These are phyloP conservation scores for Ylistrum balloti DNA, from an alignment of 1,140 invertebrate species.

Conservation along the genomic window DNA sequence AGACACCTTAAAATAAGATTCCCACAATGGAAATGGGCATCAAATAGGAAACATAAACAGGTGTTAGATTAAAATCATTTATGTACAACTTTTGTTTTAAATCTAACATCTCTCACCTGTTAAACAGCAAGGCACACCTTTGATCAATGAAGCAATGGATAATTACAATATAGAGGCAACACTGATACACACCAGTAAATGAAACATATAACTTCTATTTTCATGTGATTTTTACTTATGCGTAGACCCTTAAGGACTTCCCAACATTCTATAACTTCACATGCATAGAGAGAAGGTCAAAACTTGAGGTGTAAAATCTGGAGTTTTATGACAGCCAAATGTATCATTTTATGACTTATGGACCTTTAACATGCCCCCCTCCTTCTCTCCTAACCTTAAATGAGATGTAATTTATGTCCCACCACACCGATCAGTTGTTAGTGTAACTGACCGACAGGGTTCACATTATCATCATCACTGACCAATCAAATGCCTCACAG, in stretches of 20 bases:
- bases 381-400: no score
- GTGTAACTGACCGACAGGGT: constrained; percentile 23
- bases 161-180: not conserved
- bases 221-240: constrained; percentile 6
- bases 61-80: not conserved
- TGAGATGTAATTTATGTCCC: constrained; percentile 27
- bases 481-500: constrained; percentile 5
- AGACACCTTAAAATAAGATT: no score
- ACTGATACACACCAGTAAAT: not conserved
- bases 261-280: not conserved
- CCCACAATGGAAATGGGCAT: not conserved
- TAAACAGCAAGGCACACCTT: not conserved
- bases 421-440: not conserved
- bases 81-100: not conserved
- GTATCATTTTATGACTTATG: not conserved
- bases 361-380: not conserved
- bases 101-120: not conserved
- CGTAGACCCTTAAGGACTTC: not conserved
- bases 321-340: not conserved
- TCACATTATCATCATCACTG: not conserved
- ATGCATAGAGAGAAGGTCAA: not conserved
- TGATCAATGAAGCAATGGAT: not conserved
- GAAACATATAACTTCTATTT: not conserved
- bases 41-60: not conserved
- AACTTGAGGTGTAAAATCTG: not conserved